phyloP scores from a whole-genome alignment of 2,797 vertebrate species.

The Smutsia gigantea region DNA sequence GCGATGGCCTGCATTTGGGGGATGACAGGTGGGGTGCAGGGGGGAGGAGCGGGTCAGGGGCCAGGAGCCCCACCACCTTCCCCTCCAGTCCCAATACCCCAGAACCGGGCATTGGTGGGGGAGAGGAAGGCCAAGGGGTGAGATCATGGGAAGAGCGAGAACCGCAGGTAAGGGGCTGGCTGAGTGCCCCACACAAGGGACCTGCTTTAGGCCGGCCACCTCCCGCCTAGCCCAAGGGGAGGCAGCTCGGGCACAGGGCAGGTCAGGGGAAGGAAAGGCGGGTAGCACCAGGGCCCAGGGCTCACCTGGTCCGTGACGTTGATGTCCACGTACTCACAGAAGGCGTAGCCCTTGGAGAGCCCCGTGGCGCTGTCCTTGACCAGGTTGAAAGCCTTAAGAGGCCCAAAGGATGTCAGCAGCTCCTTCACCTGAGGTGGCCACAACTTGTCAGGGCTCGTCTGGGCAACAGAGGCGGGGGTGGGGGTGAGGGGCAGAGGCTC shows the following conservation, averaged over 20 bases:
- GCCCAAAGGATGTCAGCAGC: constrained; percentile 95
- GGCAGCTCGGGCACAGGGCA: background rate
- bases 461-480: too few relatives aligned
- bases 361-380: constrained; percentile 97
- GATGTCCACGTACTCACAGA: constrained; percentile 97
- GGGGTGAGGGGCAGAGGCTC: background rate
- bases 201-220: background rate
- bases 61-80: background rate
- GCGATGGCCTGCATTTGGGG: constrained; percentile 91
- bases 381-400: constrained; percentile 96
- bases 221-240: background rate
- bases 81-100: background rate
- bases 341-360: constrained; percentile 96
- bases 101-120: background rate
- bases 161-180: background rate
- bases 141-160: constrained; percentile 30
- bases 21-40: constrained; percentile 31
- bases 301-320: constrained; percentile 96
- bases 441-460: background rate
- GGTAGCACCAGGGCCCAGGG: background rate
- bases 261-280: background rate
- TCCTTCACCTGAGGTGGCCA: constrained; percentile 91
- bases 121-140: constrained; percentile 33
- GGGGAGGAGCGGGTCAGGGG: constrained; percentile 59
- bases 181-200: background rate